Conservation (phyloP, 1,140 invertebrate genomes). For the Ganaspis sp. region DNA sequence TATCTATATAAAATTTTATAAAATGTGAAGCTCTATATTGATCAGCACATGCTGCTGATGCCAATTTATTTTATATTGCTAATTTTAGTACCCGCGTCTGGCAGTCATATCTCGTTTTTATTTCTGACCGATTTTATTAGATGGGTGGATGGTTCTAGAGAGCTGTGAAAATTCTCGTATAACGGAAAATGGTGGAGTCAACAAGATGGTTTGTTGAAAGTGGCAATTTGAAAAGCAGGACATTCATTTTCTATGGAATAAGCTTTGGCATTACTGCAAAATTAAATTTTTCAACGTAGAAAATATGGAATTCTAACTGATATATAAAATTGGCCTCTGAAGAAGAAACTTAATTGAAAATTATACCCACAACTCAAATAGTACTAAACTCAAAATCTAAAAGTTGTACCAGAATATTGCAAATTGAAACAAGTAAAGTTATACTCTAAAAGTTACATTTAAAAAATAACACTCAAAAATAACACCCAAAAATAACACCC, state of each 20-base stretch:
- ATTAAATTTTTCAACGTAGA: neutral
- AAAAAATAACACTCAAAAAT: too few relatives aligned
- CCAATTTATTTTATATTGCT: constrained; percentile 23
- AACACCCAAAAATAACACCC: too few relatives aligned
- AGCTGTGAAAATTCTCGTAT: constrained; percentile 19
- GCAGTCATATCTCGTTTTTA: constrained; percentile 23
- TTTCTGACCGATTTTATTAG: constrained; percentile 17
- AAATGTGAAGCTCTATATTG: neutral
- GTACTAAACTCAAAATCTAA: too few relatives aligned
- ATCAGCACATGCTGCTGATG: neutral
- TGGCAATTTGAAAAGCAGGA: neutral
- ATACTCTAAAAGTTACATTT: too few relatives aligned
- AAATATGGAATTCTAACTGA: too few relatives aligned
- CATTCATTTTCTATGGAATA: constrained; percentile 7
- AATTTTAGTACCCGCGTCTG: constrained; percentile 9
- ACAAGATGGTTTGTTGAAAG: constrained; percentile 13
- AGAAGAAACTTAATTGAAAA: too few relatives aligned
- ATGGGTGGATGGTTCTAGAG: constrained; percentile 7
- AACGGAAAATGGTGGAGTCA: constrained; percentile 26
- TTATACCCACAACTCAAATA: too few relatives aligned
- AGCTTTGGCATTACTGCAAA: neutral
- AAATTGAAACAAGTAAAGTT: too few relatives aligned
- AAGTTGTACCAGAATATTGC: too few relatives aligned
- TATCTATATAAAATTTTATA: constrained; percentile 44
- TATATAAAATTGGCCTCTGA: too few relatives aligned